These are phyloP conservation scores for Galago senegalensis DNA, from an alignment of 2,797 vertebrate genomes.

Conservation along the genomic window DNA sequence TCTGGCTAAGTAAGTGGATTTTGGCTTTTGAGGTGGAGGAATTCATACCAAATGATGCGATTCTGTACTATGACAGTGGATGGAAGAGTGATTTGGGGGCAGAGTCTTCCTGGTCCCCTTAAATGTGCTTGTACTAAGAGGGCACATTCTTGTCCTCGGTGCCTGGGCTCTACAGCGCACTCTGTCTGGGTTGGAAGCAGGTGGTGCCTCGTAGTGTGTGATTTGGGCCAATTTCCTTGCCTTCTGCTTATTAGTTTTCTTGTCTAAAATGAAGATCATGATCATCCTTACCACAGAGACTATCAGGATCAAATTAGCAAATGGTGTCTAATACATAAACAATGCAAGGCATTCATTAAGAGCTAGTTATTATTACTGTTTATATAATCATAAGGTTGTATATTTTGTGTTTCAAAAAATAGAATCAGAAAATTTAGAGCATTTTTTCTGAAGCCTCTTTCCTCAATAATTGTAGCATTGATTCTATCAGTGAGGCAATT, in stretches of 20 bases:
- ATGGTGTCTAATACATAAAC: background rate
- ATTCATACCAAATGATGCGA: background rate
- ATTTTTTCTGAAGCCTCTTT: background rate
- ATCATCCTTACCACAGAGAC: background rate
- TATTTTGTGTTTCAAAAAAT: background rate
- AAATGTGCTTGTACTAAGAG: background rate
- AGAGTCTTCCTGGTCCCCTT: background rate
- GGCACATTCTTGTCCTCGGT: background rate
- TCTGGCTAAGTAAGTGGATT: background rate
- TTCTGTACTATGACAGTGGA: background rate
- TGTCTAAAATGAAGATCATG: background rate
- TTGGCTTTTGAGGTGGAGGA: background rate
- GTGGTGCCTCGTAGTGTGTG: background rate
- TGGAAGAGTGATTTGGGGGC: background rate
- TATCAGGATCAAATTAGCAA: background rate
- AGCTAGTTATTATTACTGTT: background rate
- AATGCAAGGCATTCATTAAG: background rate
- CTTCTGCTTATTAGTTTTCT: background rate
- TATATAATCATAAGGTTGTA: too few species aligned
- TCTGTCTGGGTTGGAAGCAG: background rate
- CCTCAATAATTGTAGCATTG: background rate
- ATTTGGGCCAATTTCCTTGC: background rate
- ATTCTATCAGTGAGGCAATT: background rate
- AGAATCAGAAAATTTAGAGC: background rate
- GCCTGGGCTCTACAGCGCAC: background rate